phyloP scores from a whole-genome alignment of 2,797 vertebrate species.

The Intellagama lesueurii region DNA sequence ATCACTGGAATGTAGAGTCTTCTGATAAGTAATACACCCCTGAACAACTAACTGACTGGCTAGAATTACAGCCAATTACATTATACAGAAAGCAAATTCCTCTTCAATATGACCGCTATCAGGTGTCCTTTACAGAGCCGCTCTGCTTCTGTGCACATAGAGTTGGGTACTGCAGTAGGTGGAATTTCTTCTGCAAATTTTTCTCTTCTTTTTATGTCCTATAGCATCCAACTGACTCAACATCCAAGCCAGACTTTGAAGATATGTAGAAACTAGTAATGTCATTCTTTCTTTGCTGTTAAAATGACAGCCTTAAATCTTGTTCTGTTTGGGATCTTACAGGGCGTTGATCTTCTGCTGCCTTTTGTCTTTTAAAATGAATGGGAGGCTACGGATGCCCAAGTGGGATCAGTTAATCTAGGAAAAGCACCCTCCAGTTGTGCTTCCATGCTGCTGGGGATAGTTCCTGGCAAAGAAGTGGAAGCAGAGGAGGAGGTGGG shows the following conservation, averaged over 20 bases:
- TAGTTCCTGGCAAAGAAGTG: constrained; percentile 75
- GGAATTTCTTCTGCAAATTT: background rate
- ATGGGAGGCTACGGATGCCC: constrained; percentile 84
- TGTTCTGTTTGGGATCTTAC: background rate
- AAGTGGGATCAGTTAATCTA: constrained; percentile 80
- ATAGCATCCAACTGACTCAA: constrained; percentile 15
- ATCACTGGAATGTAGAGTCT: background rate
- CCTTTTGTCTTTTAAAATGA: constrained; percentile 78
- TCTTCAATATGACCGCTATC: constrained; percentile 33
- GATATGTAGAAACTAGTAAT: constrained; percentile 14
- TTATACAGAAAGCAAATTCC: too few species aligned
- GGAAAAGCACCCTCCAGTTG: constrained; percentile 79
- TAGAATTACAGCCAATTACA: constrained; percentile 11
- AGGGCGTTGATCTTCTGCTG: background rate
- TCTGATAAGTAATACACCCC: background rate
- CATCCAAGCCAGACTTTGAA: background rate
- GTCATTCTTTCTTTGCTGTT: background rate
- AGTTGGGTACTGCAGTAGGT: constrained; percentile 13
- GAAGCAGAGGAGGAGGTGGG: constrained; percentile 74
- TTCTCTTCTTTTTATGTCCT: background rate
- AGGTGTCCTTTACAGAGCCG: constrained; percentile 28
- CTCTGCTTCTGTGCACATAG: background rate
- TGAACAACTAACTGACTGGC: background rate
- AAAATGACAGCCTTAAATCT: background rate
- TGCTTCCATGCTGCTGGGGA: constrained; percentile 79